A percentile compares a stretch with the other conserved stretches of the same genome.
phyloP scores from a whole-genome alignment of 2,113 vertebrate genomes.

The Myotis davidii region DNA sequence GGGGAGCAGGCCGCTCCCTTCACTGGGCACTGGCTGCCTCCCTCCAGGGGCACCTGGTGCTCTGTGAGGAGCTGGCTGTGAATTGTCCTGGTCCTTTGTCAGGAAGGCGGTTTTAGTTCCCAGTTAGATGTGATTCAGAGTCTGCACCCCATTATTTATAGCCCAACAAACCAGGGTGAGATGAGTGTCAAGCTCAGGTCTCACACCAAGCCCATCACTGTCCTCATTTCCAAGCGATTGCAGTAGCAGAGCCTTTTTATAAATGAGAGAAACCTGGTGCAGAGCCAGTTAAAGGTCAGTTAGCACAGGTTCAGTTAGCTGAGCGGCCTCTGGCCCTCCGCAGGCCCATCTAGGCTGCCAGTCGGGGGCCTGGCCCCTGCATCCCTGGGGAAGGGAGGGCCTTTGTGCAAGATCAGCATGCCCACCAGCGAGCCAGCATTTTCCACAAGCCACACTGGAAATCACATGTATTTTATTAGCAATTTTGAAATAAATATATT shows the following conservation, averaged over 20 bases:
- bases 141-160: background rate
- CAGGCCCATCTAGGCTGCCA: background rate
- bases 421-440: background rate
- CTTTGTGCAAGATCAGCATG: background rate
- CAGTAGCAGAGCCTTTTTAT: background rate
- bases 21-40: background rate
- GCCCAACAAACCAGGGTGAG: background rate
- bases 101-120: background rate
- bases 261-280: no score
- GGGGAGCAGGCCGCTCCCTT: background rate
- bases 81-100: fast-evolving
- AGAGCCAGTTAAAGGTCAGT: background rate
- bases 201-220: background rate
- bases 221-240: background rate
- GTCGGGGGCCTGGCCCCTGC: background rate
- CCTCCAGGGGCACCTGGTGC: background rate
- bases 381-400: background rate
- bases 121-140: background rate
- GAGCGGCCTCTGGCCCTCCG: background rate
- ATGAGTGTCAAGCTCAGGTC: background rate
- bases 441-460: background rate
- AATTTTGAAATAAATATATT: background rate
- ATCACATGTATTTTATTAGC: background rate
- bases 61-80: background rate
- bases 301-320: background rate